Conservation (phyloP, 2,113 vertebrate species). For the Crotophaga sulcirostris region DNA sequence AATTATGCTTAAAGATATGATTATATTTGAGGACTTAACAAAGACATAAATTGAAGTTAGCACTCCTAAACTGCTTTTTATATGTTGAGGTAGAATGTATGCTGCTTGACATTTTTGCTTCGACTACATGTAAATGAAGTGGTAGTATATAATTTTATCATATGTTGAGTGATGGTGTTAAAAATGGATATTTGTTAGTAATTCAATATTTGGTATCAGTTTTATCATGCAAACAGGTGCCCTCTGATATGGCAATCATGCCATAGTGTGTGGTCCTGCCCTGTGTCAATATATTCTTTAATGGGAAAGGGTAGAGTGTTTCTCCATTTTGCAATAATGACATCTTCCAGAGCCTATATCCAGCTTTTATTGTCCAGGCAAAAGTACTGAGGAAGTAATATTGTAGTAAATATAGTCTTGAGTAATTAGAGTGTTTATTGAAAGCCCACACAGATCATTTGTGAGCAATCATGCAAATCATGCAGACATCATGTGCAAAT, state of each 20-base stretch:
- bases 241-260: neutral
- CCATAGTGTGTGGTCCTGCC: neutral
- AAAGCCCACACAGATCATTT: neutral
- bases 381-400: neutral
- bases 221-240: neutral
- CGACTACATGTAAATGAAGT: neutral
- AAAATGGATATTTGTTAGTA: neutral
- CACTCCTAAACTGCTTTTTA: neutral
- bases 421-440: neutral
- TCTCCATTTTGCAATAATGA: neutral
- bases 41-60: neutral
- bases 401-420: neutral
- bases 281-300: neutral
- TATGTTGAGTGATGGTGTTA: neutral
- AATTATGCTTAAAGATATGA: neutral
- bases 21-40: neutral
- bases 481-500: neutral
- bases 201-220: neutral
- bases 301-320: neutral
- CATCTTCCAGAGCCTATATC: neutral
- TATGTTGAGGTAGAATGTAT: neutral
- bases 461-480: too few species aligned
- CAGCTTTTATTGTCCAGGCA: neutral
- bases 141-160: neutral
- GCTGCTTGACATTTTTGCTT: neutral